Evolutionary conservation across 2,113 vertebrate genomes (phyloP), one percentile per base, ranked within the genome.

Genomic region (Candoia aspera): DNA sequence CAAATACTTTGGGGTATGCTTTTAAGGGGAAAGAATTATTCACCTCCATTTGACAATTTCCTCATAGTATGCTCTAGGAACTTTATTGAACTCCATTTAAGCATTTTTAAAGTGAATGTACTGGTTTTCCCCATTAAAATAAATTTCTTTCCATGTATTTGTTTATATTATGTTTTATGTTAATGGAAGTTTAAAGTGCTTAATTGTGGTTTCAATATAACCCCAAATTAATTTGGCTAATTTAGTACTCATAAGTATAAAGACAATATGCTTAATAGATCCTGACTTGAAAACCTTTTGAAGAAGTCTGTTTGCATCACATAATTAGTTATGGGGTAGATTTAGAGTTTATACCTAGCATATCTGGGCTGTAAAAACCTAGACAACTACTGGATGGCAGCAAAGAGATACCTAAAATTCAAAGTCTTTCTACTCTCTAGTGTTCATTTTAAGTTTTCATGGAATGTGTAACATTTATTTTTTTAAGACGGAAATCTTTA

Each of bases 201-300:
- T 90, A 90, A 60, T 42, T 90, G 55, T 60, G 79, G 42, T 58
- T 62, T 29, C 33, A 90, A 85, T 49, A 42, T 33, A 90, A 60
- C 23, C 57, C 42, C 57, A 33, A 90, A 90, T 85, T 60, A 91
- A 85, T 91, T 85, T 60, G n/a, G 46, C 83, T 85, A 91, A 85
- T 85, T 91, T 91, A 91, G 58, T 42, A 85, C 58, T 60, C 57
- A 62, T 86, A 23, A 37, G 64, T 87, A 68, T 91, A 87, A 91
- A 55, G 49, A 21, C 62, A 49, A 42, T 64, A 86, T 86, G 24
- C 26, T 85, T 85, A 62, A 37, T 21, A 59, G 73, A n/a, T 49
- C 29, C 79, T 68, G 29, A 87, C 60, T 13, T 85, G 33, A 86
- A 91, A 57, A 33, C 33, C 21, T 26, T 90, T 23, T 57, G 21